A percentile compares a stretch with the other conserved stretches of the same genome.
Conservation (phyloP, 2,888 invertebrate genomes). For the Cheilosia urbana region DNA sequence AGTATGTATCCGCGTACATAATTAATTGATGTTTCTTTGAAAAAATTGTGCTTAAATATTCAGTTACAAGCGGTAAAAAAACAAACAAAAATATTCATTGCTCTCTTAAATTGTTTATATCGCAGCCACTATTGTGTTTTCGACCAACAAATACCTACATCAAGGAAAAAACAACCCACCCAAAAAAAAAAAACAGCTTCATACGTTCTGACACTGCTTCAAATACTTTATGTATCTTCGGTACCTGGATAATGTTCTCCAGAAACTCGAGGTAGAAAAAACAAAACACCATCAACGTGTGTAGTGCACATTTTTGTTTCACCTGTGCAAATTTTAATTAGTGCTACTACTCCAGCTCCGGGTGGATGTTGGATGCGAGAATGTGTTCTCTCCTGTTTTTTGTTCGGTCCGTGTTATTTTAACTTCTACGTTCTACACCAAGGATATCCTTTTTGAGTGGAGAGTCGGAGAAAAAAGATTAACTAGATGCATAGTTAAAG, state of each 20-base stretch:
- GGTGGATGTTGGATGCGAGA: conserved; percentile 44
- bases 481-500: conserved; percentile 30
- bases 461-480: conserved; percentile 39
- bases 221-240: conserved; percentile 54
- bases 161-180: not conserved
- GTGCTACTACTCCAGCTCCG: conserved; percentile 56
- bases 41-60: conserved; percentile 28
- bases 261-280: conserved; percentile 64
- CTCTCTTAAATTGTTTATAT: conserved; percentile 39
- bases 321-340: conserved; percentile 74
- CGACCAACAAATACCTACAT: not conserved
- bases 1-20: not conserved
- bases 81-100: conserved; percentile 12
- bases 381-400: conserved; percentile 22
- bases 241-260: conserved; percentile 58
- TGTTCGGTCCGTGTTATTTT: conserved; percentile 53
- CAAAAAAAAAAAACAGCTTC: conserved; percentile 14
- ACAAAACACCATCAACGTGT: conserved; percentile 42
- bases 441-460: conserved; percentile 54
- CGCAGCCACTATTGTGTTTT: conserved; percentile 23
- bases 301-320: conserved; percentile 49
- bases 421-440: conserved; percentile 28
- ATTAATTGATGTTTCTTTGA: conserved; percentile 1
- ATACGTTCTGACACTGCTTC: conserved; percentile 38
- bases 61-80: conserved; percentile 18